Evolutionary conservation across 2,113 vertebrate genomes (phyloP), one percentile per base, ranked within the genome.

Genomic region (Prinia subflava): DNA sequence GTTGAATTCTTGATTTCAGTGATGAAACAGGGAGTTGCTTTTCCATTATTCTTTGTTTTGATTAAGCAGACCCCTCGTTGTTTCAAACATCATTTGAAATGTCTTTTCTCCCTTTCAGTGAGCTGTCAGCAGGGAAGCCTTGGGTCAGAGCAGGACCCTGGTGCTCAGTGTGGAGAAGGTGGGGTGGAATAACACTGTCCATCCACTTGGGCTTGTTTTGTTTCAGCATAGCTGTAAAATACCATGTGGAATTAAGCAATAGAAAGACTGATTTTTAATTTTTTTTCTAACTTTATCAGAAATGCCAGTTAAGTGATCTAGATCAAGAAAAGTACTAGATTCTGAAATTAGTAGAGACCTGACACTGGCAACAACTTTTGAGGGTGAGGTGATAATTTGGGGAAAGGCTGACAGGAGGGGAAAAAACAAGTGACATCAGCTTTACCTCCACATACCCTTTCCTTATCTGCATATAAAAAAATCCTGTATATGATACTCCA

Each of bases 251-350:
- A 85, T 84, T 73, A 86, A 88, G 21, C 16, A 64, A 65, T 15
- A 64, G 30, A 65, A 76, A 89, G 78, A 62, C 2, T 24, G 41
- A 6, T 25, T n/a, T 42, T 35, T 44, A 44, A 16, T 30, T 31
- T 5, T 57, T 33, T 17, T 59, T 30, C 13, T 20, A 42, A 15
- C 7, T 11, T 52, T 60, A 20, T 25, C 0, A 0, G 62, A 65
- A 79, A 27, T 50, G n/a, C 13, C 25, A 14, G 23, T 55, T 68
- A 75, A 57, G 57, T 60, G 17, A 68, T 17, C 33, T 3, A 30
- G 37, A 73, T 47, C 18, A 86, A 86, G 50, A 50, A 77, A 91
- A 86, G 31, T 8, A 64, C 15, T 37, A n/a, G n/a, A 71, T 60
- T 79, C 67, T 55, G 30, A 86, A 65, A 30, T 31, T 2, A n/a